Percentiles rank a stretch among this genome's conserved stretches.
Evolutionary conservation across 2,113 vertebrate species (phyloP).

Genomic region (Cryptotis parvus): DNA sequence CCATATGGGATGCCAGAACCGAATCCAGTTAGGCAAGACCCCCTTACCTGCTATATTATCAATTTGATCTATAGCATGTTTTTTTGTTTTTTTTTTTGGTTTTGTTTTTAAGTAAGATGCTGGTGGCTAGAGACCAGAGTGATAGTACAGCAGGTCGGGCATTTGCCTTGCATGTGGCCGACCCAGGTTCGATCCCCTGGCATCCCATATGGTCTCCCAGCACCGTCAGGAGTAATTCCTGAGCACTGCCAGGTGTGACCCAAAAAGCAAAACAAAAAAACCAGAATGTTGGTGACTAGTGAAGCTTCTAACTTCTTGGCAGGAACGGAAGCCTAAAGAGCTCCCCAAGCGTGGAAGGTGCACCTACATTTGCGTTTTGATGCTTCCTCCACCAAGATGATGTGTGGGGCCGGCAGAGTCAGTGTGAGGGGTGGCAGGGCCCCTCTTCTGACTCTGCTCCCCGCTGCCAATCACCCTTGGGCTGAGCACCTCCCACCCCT

Average conservation of each 20-base stretch:
- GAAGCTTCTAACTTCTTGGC: not conserved
- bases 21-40: too few species aligned
- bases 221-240: too few species aligned
- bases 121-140: too few species aligned
- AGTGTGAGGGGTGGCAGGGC: not conserved
- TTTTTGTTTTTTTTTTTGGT: constrained; percentile 28
- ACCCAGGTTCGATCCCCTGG: too few species aligned
- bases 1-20: too few species aligned
- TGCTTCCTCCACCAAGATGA: not conserved
- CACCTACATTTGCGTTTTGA: constrained; percentile 10
- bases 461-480: not conserved
- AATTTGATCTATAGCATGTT: too few species aligned
- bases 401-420: not conserved
- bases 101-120: not conserved
- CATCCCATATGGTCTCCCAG: too few species aligned
- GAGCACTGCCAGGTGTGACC: too few species aligned
- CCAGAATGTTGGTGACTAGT: not conserved
- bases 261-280: too few species aligned
- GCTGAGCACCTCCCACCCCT: not conserved
- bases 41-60: too few species aligned
- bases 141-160: too few species aligned
- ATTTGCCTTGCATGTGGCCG: too few species aligned
- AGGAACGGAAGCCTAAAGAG: constrained; percentile 3
- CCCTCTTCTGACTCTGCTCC: not conserved
- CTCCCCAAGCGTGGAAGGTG: not conserved